Evolutionary conservation across 2,888 invertebrate genomes (phyloP), one percentile per base, ranked within the genome.

Genomic region (Apodemia zela): DNA sequence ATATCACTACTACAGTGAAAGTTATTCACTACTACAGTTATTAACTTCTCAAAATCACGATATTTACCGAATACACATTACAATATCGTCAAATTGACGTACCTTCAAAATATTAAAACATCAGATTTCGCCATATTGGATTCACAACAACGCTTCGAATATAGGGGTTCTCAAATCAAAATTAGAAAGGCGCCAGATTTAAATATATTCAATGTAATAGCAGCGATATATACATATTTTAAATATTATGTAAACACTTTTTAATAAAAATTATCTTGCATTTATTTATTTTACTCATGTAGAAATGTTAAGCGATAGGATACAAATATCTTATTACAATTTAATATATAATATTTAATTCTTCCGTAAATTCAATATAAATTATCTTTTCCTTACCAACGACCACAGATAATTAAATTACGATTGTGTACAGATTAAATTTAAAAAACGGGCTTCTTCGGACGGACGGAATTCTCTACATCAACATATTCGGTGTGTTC

Each of bases 121-220:
- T 92, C 89, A 89, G 89, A 85, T 89, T 88, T 87, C 94, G 94
- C 94, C 94, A 94, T 94, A 93, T 94, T 94, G 93, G 93, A 94
- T 94, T 93, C 93, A 93, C 93, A 94, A 94, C 94, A 94, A 94
- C 94, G 94, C 94, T 93, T 93, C 88, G 93, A 92, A 92, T 79
- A 75, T 74, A 65, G 91, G 92, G 92, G 92, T 89, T 91, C 89
- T 81, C 92, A 87, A 84, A 81, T 79, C 71, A 73, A 81, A 77
- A 66, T 51, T 62, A 73, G 78, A 71, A 62, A 29, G 66, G 91
- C 88, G 90, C 80, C 70, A 75, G 74, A 71, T 85, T 86, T 75
- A 73, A 87, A 62, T 66, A 21, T 54, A 54, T 17, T 18, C 29
- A 59, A 35, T 17, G 7, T 38, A 42, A 42, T 35, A 45, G 11